Percentiles rank a stretch among this genome's conserved stretches.
Conservation (phyloP, 2,888 invertebrate species). For the Spodoptera littoralis region DNA sequence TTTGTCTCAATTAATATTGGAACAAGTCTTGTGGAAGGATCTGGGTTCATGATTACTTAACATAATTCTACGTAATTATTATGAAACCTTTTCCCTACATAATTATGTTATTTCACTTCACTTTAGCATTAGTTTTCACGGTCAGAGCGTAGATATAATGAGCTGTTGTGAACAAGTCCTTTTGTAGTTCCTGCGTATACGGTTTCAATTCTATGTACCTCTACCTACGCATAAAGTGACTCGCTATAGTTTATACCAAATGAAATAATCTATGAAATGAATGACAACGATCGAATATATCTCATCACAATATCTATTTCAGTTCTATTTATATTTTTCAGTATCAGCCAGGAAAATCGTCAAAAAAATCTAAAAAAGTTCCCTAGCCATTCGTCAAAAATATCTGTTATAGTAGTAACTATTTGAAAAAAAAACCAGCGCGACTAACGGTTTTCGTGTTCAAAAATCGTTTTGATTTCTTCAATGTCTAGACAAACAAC, state of each 20-base stretch:
- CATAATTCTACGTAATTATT: background rate
- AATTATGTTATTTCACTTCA: conserved; percentile 8
- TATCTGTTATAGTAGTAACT: too few relatives aligned
- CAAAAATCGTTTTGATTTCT: too few relatives aligned
- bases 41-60: background rate
- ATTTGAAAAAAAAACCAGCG: too few relatives aligned
- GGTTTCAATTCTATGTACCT: conserved; percentile 30
- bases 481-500: too few relatives aligned
- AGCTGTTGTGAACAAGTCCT: conserved; percentile 35
- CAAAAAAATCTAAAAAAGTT: too few relatives aligned
- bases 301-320: too few relatives aligned
- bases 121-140: conserved; percentile 49
- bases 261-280: conserved; percentile 9
- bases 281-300: conserved; percentile 5
- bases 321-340: too few relatives aligned
- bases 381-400: too few relatives aligned
- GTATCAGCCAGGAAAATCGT: too few relatives aligned
- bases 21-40: background rate
- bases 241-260: conserved; percentile 5
- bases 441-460: too few relatives aligned
- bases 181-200: conserved; percentile 46
- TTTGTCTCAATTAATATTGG: too few relatives aligned
- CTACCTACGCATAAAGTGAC: conserved; percentile 2
- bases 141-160: conserved; percentile 58
- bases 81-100: conserved; percentile 2